phyloP scores from a whole-genome alignment of 2,113 vertebrate species.

The Strix uralensis region DNA sequence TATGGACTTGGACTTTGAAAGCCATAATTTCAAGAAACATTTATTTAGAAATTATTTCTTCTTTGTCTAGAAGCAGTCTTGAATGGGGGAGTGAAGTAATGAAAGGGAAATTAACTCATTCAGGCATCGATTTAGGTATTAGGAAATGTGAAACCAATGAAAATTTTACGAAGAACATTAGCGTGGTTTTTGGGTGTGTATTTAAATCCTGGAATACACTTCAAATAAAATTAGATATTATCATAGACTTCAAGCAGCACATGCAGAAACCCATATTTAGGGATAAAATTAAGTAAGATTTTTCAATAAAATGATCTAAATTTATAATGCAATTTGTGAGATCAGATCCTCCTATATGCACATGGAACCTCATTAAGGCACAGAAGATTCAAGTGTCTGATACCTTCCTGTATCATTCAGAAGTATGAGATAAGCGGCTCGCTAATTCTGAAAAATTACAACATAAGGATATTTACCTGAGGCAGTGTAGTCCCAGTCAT shows the following conservation, averaged over 20 bases:
- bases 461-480: slow-evolving; percentile 49
- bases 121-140: neutral
- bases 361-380: neutral
- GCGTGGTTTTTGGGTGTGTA: neutral
- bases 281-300: neutral
- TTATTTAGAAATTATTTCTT: neutral
- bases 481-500: slow-evolving; percentile 70
- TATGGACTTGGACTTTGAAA: neutral
- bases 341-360: neutral
- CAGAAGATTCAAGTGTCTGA: neutral
- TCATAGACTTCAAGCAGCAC: neutral
- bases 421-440: neutral
- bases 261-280: neutral
- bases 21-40: neutral
- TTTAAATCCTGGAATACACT: neutral
- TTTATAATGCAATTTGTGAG: neutral
- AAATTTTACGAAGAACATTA: neutral
- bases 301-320: neutral
- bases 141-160: neutral
- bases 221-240: neutral
- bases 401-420: neutral
- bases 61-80: neutral
- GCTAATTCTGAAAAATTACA: neutral
- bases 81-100: neutral
- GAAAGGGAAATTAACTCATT: neutral